These are phyloP conservation scores for Callaeas wilsoni DNA, from an alignment of 2,113 vertebrate genomes.

Conservation along the genomic window DNA sequence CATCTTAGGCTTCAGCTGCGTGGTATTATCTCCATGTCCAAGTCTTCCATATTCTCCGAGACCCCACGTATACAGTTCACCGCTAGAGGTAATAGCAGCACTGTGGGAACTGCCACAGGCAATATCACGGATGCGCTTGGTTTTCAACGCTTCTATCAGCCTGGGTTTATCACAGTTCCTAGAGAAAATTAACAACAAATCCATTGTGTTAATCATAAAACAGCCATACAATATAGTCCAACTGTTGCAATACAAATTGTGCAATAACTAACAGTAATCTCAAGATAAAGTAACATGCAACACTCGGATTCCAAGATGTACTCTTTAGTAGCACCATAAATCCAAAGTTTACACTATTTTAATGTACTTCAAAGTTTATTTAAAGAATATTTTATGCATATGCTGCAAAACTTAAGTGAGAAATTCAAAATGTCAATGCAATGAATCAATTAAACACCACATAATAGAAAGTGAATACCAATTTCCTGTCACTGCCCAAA, in stretches of 20 bases:
- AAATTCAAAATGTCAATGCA: neutral
- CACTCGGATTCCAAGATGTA: neutral
- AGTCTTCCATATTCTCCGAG: constrained; percentile 94
- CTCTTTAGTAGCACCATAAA: neutral
- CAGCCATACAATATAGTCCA: neutral
- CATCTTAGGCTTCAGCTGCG: constrained; percentile 96
- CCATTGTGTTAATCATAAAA: neutral
- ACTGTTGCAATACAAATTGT: neutral
- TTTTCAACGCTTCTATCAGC: constrained; percentile 93
- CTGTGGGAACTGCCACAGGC: constrained; percentile 98
- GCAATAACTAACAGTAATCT: neutral
- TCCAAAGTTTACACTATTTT: neutral
- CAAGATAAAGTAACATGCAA: neutral
- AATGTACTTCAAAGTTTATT: neutral
- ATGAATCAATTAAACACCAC: neutral
- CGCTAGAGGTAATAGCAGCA: constrained; percentile 94
- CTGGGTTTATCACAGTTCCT: constrained; percentile 99
- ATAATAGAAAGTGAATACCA: neutral
- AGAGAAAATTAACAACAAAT: neutral
- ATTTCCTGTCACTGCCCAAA: neutral
- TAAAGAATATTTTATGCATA: neutral
- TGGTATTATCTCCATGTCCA: constrained; percentile 96
- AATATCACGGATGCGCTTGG: constrained; percentile 95
- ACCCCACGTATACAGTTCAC: constrained; percentile 96
- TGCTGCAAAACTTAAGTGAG: neutral